Base-by-base conservation (phyloP, 2,797 vertebrate genomes). In the Neosilurus hyrtlii region DNA sequence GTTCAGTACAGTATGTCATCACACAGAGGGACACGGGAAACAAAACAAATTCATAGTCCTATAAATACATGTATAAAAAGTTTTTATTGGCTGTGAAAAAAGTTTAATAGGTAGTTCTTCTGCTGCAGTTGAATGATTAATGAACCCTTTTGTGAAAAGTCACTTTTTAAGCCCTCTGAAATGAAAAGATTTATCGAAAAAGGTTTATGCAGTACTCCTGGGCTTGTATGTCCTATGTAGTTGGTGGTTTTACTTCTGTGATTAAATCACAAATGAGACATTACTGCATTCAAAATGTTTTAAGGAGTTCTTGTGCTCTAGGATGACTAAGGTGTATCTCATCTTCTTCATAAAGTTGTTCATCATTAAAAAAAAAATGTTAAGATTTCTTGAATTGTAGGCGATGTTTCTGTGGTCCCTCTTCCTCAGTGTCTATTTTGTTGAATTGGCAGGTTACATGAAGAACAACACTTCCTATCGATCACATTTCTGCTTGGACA, bases 61-160 rank as follows among this genome's bases (percentile, higher is more conserved):
- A 80, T 70, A 80, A 70, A 78, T 65, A 78, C 76, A 52, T 52
- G 61, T 78, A 78, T 49, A 63, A 62, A 77, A 77, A 63, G 56
- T 15, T 61, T 59, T 63, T 49, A 26, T 78, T 35, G 43, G 61
- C 43, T 78, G 61, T 63, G 52, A 57, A 74, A 74, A 74, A 71
- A 24, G 75, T 71, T 54, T 10, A 35, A 3, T 63, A 79, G 56
- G 72, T 74, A 82, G 80, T 67, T 75, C n/a, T 37, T 43, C 14
- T 66, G 12, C 65, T 59, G 73, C 54, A 54, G 4, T 65, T 54
- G 1, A 65, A 54, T 72, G 16, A 20, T 54, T 59, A 59, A n/a
- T n/a, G 12, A 37, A 43, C 62, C 72, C 43, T 82, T 82, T 63
- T 65, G 26, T 84, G 51, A 74, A 80, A 24, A 63, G 61, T 20